Evolutionary conservation across 2,888 invertebrate species (phyloP), one percentile per base, ranked within the genome.

Genomic region (Zele albiditarsus): DNA sequence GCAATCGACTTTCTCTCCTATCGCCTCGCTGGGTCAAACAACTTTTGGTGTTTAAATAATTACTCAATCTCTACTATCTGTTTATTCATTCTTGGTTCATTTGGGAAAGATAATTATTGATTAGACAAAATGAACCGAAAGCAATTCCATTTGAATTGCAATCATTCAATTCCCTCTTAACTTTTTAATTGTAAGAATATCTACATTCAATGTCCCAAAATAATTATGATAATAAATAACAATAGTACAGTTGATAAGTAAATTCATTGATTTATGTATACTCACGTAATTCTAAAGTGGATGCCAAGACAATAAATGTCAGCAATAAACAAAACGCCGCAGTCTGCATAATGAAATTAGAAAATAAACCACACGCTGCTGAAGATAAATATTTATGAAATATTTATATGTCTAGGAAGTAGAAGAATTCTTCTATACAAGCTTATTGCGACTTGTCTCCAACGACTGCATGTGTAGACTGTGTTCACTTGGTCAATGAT

Each of bases 401-500:
- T 20, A n/a, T 20, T 5, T 20, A 6, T 53, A 53, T 53, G 2
- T 46, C 16, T 53, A 53, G 53, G 53, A 53, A 53, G 25, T 23
- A 28, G 27, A 46, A 46, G 60, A 74, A 53, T 69, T 71, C 27
- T 68, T 69, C 69, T 46, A 46, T 60, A 65, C 49, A 27, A 58
- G 58, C 49, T 20, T 38, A 58, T n/a, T 49, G 25, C 14, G 49
- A 60, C 57, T 62, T 70, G 66, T 49, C 76, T 42, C 46, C 71
- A 65, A 23, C n/a, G 27, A 53, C 28, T 42, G 46, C 71, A 68
- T 67, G 25, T 75, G 63, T 14, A 60, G 80, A 86, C 86, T 87
- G 86, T 77, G 81, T 81, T 68, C 79, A 82, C 78, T 80, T 79
- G 77, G 79, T 79, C 81, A 84, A 83, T 82, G 81, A 83, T 82